Percentiles rank a stretch among this genome's conserved stretches.
Conservation (phyloP, 2,888 invertebrate genomes). For the Calameuta idolon region DNA sequence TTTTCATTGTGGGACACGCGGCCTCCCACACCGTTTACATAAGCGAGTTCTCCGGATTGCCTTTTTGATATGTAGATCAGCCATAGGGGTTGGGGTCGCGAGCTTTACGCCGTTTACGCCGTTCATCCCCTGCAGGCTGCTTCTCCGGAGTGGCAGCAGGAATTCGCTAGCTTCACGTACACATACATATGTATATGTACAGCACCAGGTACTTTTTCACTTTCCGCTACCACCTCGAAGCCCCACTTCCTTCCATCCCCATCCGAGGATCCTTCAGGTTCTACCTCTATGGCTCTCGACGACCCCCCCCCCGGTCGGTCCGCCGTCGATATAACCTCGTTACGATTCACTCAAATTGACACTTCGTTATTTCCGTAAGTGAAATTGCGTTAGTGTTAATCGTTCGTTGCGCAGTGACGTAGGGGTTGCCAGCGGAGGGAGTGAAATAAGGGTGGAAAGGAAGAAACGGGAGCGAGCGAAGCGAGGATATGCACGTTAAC, state of each 20-base stretch:
- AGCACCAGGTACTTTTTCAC: not conserved
- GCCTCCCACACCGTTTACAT: constrained; percentile 63
- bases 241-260: not conserved
- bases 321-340: constrained; percentile 11
- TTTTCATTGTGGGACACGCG: constrained; percentile 63
- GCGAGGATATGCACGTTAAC: not conserved
- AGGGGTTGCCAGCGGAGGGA: not conserved
- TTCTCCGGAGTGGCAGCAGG: too few relatives aligned
- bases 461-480: too few relatives aligned
- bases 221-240: not conserved
- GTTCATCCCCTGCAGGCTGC: constrained; percentile 27
- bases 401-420: constrained; percentile 17
- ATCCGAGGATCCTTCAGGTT: too few relatives aligned
- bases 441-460: too few relatives aligned
- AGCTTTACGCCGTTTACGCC: constrained; percentile 65
- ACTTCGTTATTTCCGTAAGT: constrained; percentile 18
- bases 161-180: too few relatives aligned
- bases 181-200: too few relatives aligned
- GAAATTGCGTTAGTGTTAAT: constrained; percentile 23
- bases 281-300: too few relatives aligned
- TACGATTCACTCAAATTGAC: constrained; percentile 24
- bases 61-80: constrained; percentile 67
- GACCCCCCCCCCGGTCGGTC: not conserved
- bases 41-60: constrained; percentile 67
- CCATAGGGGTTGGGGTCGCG: constrained; percentile 45